Percentiles rank a stretch among this genome's conserved stretches.
phyloP scores from a whole-genome alignment of 2,888 invertebrate genomes.

The Stenchaetothrips biformis region DNA sequence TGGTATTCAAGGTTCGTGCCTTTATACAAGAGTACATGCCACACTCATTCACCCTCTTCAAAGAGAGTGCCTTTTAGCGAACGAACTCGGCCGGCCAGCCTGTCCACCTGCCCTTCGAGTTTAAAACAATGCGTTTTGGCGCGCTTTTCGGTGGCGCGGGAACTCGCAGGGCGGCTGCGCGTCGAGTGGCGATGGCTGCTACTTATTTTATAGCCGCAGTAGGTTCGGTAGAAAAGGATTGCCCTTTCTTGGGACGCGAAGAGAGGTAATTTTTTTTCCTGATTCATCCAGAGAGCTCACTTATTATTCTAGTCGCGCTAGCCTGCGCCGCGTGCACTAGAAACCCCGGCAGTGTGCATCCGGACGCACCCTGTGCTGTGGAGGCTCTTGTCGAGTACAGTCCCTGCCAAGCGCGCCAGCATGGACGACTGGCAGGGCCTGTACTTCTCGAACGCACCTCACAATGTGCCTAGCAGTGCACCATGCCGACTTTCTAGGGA shows the following conservation, averaged over 20 bases:
- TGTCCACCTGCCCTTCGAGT: not conserved
- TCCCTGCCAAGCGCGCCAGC: too few relatives aligned
- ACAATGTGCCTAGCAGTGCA: too few relatives aligned
- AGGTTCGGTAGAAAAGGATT: conserved; percentile 18
- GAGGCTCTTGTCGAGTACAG: too few relatives aligned
- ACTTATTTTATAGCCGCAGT: conserved; percentile 18
- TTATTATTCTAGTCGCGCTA: conserved; percentile 1
- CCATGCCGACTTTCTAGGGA: not conserved
- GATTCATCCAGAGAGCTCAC: conserved; percentile 17
- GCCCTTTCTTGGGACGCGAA: conserved; percentile 15
- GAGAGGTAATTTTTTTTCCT: conserved; percentile 16
- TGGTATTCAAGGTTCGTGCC: conserved; percentile 24
- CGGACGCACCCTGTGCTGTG: too few relatives aligned
- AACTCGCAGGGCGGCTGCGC: not conserved
- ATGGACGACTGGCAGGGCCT: too few relatives aligned
- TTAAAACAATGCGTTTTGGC: not conserved
- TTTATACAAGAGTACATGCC: conserved; percentile 1
- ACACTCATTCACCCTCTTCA: conserved; percentile 22
- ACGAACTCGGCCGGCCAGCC: not conserved
- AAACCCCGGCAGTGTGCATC: too few relatives aligned
- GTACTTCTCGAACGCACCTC: too few relatives aligned
- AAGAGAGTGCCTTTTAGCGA: conserved; percentile 24
- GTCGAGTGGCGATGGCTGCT: not conserved
- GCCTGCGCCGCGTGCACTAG: not conserved
- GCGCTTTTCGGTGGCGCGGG: not conserved